phyloP scores from a whole-genome alignment of 2,888 invertebrate genomes.

The Globia sparganii region DNA sequence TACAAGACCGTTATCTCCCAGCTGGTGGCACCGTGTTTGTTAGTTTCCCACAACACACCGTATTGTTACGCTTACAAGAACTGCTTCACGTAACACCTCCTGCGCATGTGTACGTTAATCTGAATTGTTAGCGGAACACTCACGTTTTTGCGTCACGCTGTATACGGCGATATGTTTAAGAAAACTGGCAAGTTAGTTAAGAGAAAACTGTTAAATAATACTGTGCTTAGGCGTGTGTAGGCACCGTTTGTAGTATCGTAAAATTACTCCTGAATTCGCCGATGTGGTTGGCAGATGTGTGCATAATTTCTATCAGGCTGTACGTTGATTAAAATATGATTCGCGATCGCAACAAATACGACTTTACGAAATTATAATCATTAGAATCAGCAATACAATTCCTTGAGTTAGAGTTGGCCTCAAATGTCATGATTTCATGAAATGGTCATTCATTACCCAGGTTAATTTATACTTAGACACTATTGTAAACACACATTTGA shows the following conservation, averaged over 20 bases:
- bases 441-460: too few species aligned
- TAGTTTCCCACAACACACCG: slow-evolving; percentile 21
- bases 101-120: background rate
- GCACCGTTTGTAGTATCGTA: background rate
- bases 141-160: slow-evolving; percentile 21
- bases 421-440: too few species aligned
- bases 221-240: background rate
- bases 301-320: background rate
- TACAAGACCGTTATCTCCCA: background rate
- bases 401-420: too few species aligned
- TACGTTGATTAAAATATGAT: too few species aligned
- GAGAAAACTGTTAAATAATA: background rate
- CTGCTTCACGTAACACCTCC: slow-evolving; percentile 25
- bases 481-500: too few species aligned
- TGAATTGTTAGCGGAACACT: slow-evolving; percentile 39
- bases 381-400: too few species aligned
- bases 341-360: too few species aligned
- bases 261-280: background rate
- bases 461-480: too few species aligned
- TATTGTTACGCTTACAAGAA: slow-evolving; percentile 33
- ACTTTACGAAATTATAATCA: too few species aligned
- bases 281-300: background rate
- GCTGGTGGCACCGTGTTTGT: background rate
- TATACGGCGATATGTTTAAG: background rate
- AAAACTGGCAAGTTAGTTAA: background rate